A percentile compares a stretch with the other conserved stretches of the same genome.
Conservation (phyloP, 2,888 invertebrate species). For the Hemithea aestivaria region DNA sequence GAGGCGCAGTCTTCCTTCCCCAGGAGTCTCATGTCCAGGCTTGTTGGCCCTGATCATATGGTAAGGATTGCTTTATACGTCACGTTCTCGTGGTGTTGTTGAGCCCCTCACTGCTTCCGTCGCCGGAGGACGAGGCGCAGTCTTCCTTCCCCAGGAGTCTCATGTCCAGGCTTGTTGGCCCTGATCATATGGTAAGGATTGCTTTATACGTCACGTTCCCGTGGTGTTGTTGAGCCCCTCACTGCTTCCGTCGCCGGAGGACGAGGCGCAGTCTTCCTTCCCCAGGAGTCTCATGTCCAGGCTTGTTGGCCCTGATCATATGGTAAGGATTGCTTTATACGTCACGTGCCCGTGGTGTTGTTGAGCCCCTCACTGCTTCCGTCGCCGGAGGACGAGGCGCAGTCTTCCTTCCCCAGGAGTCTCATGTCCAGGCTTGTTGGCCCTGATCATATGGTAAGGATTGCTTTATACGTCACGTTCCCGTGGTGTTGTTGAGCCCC, state of each 20-base stretch:
- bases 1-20: constrained; percentile 82
- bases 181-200: constrained; percentile 67
- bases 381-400: constrained; percentile 85
- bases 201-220: background rate
- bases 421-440: constrained; percentile 82
- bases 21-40: constrained; percentile 82
- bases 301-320: constrained; percentile 78
- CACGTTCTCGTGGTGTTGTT: constrained; percentile 83
- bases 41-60: constrained; percentile 77
- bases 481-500: constrained; percentile 83
- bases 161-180: constrained; percentile 81
- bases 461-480: background rate
- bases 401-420: constrained; percentile 82
- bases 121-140: constrained; percentile 84
- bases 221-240: constrained; percentile 90
- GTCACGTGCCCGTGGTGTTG: constrained; percentile 80
- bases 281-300: constrained; percentile 83
- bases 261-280: constrained; percentile 81
- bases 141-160: constrained; percentile 83
- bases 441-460: constrained; percentile 70
- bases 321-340: constrained; percentile 38
- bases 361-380: constrained; percentile 90
- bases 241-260: constrained; percentile 87
- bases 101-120: constrained; percentile 89
- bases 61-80: constrained; percentile 36